Base-by-base conservation (phyloP, 2,888 invertebrate genomes). In the Polyommatus iphigenia region DNA sequence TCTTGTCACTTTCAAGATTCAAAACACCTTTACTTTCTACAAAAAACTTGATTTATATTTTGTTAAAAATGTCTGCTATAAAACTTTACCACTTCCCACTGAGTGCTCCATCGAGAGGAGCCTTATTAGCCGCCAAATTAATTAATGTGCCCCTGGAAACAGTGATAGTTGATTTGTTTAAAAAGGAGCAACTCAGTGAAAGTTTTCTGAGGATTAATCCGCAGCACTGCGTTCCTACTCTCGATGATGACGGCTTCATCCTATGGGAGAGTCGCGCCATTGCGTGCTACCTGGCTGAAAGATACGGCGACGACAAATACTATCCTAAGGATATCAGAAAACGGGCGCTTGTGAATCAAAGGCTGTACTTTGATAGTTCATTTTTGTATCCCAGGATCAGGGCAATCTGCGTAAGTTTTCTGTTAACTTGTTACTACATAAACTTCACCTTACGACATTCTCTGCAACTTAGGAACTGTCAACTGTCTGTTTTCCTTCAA, bases 261-360 rank as follows among this genome's bases (percentile, higher is more conserved):
- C 81, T 96, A 76, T 96, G 96, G 96, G 96, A 96, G 86, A 96
- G 96, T 82, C 94, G 95, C 59, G 96, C 96, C 10, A 96, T 96
- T 79, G 93, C 95, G 4, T 88, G 94, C 75, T 96, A 96, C 85
- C 90, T 96, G 80, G 95, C 94, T 0, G 94, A 95, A 80, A 94
- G 95, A 80, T 96, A 95, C 85, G 95, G 93, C 84, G 94, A 95
- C 82, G 95, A 95, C 79, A 85, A 87, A 59, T 88, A 96, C 36
- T 96, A 96, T 86, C 96, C 96, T 0, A 94, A 92, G 80, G 95
- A 96, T 84, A 84, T 93, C 75, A 91, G 95, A 85, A 85, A 88
- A 77, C 92, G 95, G 78, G 96, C 96, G 0, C 29, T 95, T 7
- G 94, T 96, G 1, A 95, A 96, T 85, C 95, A 96, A 83, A 89